Conservation (phyloP, 2,113 vertebrate species). For the Pollachius pollachius region DNA sequence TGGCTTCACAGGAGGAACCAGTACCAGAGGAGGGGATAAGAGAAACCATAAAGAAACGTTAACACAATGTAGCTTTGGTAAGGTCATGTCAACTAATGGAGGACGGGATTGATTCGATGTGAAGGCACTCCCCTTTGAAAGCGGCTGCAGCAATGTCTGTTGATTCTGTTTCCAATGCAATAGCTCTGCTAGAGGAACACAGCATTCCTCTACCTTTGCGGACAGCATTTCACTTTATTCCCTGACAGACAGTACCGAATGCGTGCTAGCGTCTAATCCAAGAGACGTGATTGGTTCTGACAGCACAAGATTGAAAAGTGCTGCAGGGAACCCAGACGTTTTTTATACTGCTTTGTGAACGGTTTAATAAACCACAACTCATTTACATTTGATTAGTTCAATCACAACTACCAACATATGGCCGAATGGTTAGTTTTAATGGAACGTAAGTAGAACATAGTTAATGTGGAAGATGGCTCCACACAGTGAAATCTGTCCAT, state of each 20-base stretch:
- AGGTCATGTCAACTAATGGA: slow-evolving; percentile 66
- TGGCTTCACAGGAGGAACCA: slow-evolving; percentile 73
- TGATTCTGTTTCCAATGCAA: slow-evolving; percentile 61
- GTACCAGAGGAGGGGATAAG: slow-evolving; percentile 67
- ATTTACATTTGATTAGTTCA: too few relatives aligned
- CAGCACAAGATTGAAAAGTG: background rate
- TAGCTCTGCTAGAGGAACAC: slow-evolving; percentile 50
- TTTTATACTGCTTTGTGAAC: too few relatives aligned
- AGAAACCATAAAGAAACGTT: slow-evolving; percentile 63
- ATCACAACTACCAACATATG: too few relatives aligned
- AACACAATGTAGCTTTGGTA: slow-evolving; percentile 63
- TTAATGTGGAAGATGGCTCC: too few relatives aligned
- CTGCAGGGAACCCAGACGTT: background rate
- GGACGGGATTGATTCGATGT: slow-evolving; percentile 68
- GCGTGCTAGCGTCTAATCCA: slow-evolving; percentile 52
- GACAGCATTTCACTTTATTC: slow-evolving; percentile 35
- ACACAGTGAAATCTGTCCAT: too few relatives aligned
- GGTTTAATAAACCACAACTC: too few relatives aligned
- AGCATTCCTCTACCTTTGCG: slow-evolving; percentile 50
- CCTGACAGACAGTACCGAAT: slow-evolving; percentile 25
- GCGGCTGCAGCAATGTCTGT: slow-evolving; percentile 42
- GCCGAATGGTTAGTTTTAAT: too few relatives aligned
- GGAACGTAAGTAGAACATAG: too few relatives aligned
- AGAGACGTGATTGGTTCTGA: background rate
- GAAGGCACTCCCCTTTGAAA: slow-evolving; percentile 66